phyloP scores from a whole-genome alignment of 23 tunicate species.

The Phallusia fumigata region DNA sequence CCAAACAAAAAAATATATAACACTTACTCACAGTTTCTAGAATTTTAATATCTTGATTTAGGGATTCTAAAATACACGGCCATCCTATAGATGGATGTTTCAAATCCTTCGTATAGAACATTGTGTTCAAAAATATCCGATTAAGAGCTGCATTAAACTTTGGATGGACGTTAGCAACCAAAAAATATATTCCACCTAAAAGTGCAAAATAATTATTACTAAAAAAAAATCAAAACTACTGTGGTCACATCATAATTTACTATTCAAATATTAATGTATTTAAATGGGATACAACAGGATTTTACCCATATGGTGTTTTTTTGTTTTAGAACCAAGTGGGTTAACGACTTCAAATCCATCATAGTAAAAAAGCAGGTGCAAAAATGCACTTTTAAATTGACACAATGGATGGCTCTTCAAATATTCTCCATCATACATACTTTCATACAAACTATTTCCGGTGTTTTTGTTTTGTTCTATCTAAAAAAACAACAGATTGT shows the following conservation, averaged over 20 bases:
- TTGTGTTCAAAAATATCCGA: not conserved
- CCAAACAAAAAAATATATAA: not conserved
- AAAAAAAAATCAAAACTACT: not conserved
- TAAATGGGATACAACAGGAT: not conserved
- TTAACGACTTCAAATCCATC: not conserved
- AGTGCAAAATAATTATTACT: not conserved
- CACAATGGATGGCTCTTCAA: not conserved
- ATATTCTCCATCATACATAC: not conserved
- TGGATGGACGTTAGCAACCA: slow-evolving; percentile 5
- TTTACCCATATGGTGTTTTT: not conserved
- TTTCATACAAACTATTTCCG: not conserved
- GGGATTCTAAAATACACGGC: not conserved
- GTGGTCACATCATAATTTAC: not conserved
- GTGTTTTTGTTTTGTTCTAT: not conserved
- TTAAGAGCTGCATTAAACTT: not conserved
- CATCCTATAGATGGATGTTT: not conserved
- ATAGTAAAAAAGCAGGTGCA: not conserved
- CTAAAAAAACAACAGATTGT: not conserved
- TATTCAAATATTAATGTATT: too few species aligned
- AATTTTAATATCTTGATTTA: not conserved
- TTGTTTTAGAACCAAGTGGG: not conserved
- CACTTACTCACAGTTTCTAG: not conserved
- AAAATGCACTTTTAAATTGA: not conserved
- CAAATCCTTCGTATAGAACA: not conserved
- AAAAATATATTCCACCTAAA: not conserved